Conservation (phyloP, 2,797 vertebrate species). For the Avahi laniger region DNA sequence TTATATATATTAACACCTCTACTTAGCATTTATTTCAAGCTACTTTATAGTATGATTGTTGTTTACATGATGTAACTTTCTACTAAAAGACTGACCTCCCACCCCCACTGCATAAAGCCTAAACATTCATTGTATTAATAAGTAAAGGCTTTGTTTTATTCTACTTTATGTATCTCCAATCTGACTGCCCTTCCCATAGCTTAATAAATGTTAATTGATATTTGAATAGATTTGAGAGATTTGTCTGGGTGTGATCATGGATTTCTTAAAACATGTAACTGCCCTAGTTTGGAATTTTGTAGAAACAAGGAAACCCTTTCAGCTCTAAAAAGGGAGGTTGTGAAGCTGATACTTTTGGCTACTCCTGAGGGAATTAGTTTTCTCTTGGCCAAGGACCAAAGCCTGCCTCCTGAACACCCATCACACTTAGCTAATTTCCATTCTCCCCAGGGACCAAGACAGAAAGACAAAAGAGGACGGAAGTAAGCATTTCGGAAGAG, state of each 20-base stretch:
- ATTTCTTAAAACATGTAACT: constrained; percentile 53
- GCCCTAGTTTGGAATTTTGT: constrained; percentile 51
- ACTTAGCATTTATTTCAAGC: neutral
- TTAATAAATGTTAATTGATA: constrained; percentile 44
- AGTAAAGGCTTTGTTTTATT: constrained; percentile 14
- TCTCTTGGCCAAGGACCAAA: constrained; percentile 74
- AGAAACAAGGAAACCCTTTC: constrained; percentile 69
- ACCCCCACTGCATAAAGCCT: neutral
- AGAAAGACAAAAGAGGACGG: constrained; percentile 75
- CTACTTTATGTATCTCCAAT: neutral
- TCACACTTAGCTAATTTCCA: constrained; percentile 73
- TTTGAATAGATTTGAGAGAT: constrained; percentile 57
- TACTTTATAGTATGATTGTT: neutral
- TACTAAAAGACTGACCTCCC: neutral
- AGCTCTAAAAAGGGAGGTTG: constrained; percentile 10
- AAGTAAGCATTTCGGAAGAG: constrained; percentile 72
- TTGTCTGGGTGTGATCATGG: constrained; percentile 46
- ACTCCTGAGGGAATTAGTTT: constrained; percentile 69
- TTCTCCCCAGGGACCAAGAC: constrained; percentile 75
- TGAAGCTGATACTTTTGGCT: constrained; percentile 67
- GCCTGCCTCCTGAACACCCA: constrained; percentile 73
- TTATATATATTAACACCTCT: neutral
- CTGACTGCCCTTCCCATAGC: neutral
- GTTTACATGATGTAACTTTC: neutral
- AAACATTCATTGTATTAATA: neutral